Conservation (phyloP, 2,797 vertebrate species). For the Amphiprion clarkii region DNA sequence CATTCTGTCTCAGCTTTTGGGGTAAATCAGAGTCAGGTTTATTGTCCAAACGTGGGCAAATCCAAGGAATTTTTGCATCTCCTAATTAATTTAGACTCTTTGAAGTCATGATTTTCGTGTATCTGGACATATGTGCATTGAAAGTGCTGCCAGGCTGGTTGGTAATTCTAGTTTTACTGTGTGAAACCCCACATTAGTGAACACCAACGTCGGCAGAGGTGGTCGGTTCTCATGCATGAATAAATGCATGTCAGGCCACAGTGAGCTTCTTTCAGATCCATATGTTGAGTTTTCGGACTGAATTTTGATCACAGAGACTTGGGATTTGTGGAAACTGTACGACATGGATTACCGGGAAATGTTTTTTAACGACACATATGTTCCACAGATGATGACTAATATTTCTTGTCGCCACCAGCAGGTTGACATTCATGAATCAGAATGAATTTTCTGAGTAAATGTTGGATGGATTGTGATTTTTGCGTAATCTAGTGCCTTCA, state of each 20-base stretch:
- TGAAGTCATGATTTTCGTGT: no score
- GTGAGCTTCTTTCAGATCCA: not conserved
- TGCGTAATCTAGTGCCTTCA: no score
- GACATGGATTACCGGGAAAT: not conserved
- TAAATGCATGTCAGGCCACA: not conserved
- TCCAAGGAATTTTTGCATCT: no score
- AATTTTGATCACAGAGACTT: no score
- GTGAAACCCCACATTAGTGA: not conserved
- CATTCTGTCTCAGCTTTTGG: no score
- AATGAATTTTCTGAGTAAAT: not conserved
- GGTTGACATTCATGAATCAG: not conserved
- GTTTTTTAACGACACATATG: not conserved
- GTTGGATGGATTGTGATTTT: not conserved
- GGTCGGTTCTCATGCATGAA: not conserved
- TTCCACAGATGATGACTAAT: slow-evolving; percentile 6
- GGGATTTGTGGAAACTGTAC: not conserved
- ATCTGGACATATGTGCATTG: no score
- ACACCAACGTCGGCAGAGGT: not conserved
- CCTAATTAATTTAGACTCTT: no score
- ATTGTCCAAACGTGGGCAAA: no score
- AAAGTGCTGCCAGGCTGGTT: no score
- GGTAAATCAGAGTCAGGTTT: no score
- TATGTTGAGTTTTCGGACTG: no score
- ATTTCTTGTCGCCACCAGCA: not conserved
- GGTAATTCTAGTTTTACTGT: no score